phyloP scores from a whole-genome alignment of 2,888 invertebrate species.

The Dastarcus helophoroides region DNA sequence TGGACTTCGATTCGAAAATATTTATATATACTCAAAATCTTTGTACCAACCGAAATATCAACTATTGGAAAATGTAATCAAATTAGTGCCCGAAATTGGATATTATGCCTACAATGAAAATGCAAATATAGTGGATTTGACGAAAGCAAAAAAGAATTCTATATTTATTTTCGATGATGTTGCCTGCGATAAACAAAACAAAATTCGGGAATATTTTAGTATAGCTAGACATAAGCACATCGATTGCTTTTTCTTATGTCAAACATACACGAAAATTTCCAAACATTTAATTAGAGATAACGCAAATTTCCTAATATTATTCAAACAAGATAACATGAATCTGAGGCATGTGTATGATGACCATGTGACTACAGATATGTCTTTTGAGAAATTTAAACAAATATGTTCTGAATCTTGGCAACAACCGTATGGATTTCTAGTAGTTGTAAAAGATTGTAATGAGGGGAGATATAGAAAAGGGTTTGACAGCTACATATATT shows the following conservation, averaged over 20 bases:
- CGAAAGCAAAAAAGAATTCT: conserved; percentile 23
- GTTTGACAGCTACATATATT: no score
- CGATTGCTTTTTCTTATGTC: conserved; percentile 18
- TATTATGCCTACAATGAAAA: conserved; percentile 18
- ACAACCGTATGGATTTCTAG: conserved; percentile 3
- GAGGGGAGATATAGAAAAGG: conserved; percentile 6
- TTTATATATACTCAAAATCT: conserved; percentile 28
- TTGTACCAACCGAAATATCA: conserved; percentile 25
- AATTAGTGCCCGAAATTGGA: conserved; percentile 17
- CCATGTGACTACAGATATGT: conserved; percentile 8
- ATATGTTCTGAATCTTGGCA: conserved; percentile 5
- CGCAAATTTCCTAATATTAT: conserved; percentile 4
- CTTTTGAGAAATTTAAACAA: conserved; percentile 5
- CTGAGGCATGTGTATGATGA: conserved; percentile 7
- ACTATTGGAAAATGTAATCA: conserved; percentile 17
- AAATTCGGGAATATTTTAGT: conserved; percentile 22
- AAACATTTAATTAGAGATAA: conserved; percentile 9
- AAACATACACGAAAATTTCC: conserved; percentile 2
- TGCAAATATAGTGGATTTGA: conserved; percentile 16
- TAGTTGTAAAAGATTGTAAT: conserved; percentile 5
- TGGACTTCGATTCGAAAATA: conserved; percentile 29
- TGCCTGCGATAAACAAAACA: conserved; percentile 24
- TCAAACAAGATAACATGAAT: conserved; percentile 9
- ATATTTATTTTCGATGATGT: conserved; percentile 33
- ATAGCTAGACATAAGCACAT: conserved; percentile 21